These are phyloP conservation scores for Sorex fumeus DNA, from an alignment of 2,113 vertebrate species.

Conservation along the genomic window DNA sequence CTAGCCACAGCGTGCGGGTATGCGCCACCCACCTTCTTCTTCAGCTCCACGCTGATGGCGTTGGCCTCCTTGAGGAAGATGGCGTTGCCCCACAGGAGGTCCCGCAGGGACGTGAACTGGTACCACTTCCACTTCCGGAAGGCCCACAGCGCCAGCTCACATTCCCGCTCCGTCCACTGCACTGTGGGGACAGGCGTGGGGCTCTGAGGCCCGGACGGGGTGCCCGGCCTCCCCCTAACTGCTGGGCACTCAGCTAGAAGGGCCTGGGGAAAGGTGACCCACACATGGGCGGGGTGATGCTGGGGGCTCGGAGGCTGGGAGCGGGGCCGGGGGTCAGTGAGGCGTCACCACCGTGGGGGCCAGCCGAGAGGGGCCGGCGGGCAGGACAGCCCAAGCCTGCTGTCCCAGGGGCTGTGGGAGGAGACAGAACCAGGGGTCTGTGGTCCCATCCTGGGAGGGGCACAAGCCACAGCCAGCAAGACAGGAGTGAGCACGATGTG, in stretches of 20 bases:
- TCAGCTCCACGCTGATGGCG: conserved; percentile 98
- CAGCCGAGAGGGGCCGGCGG: not conserved
- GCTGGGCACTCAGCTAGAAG: too few species aligned
- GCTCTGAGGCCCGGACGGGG: not conserved
- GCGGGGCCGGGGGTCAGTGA: not conserved
- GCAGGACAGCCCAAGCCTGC: conserved; percentile 53
- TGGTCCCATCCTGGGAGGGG: too few species aligned
- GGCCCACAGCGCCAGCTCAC: conserved; percentile 95
- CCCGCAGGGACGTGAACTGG: conserved; percentile 98
- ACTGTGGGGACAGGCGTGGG: conserved; percentile 87
- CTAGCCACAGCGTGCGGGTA: not conserved
- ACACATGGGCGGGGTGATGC: not conserved
- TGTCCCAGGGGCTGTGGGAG: conserved; percentile 88
- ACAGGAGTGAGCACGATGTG: too few species aligned
- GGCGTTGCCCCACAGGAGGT: conserved; percentile 97
- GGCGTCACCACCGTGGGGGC: too few species aligned
- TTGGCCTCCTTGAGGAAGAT: conserved; percentile 99
- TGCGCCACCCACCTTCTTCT: conserved; percentile 94
- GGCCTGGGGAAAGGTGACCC: too few species aligned
- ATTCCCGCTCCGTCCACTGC: conserved; percentile 95
- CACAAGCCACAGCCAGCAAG: too few species aligned
- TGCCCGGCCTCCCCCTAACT: too few species aligned
- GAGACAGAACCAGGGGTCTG: too few species aligned
- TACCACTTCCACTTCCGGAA: conserved; percentile 98
- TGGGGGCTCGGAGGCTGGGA: not conserved